phyloP scores from a whole-genome alignment of 2,888 invertebrate genomes.

The Drosophila testacea region DNA sequence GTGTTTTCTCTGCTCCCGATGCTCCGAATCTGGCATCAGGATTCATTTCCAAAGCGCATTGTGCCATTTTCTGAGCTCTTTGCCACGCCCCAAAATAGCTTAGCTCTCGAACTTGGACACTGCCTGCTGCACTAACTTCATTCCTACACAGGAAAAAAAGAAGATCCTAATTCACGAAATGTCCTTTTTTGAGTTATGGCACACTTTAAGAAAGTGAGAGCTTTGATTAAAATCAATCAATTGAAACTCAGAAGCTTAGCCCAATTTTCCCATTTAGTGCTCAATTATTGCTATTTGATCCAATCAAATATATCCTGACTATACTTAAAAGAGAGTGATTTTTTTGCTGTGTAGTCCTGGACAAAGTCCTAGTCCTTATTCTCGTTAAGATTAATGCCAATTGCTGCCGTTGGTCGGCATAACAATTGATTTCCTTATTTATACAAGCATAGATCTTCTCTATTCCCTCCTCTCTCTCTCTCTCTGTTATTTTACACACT shows the following conservation, averaged over 20 bases:
- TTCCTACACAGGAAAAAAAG: too few relatives aligned
- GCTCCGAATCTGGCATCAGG: conserved; percentile 18
- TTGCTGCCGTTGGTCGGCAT: conserved; percentile 45
- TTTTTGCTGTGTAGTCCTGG: neutral
- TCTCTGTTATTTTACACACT: neutral
- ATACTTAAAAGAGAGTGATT: too few relatives aligned
- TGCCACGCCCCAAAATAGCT: conserved; percentile 22
- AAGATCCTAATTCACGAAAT: too few relatives aligned
- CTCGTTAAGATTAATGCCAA: conserved; percentile 68
- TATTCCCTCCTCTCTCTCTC: neutral
- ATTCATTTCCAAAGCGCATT: conserved; percentile 48
- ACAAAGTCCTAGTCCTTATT: conserved; percentile 1
- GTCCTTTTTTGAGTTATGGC: too few relatives aligned
- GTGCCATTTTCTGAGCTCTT: conserved; percentile 44
- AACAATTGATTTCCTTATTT: conserved; percentile 75
- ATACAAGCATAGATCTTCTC: conserved; percentile 21
- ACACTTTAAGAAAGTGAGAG: too few relatives aligned
- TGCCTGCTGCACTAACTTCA: conserved; percentile 19
- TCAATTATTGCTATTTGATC: too few relatives aligned
- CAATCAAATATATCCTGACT: too few relatives aligned
- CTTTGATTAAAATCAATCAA: too few relatives aligned
- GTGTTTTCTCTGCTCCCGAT: conserved; percentile 30
- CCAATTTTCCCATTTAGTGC: too few relatives aligned
- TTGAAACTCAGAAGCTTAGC: too few relatives aligned
- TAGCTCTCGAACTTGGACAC: conserved; percentile 27